Base-by-base conservation (phyloP, 1,140 invertebrate species). In the Temnothorax longispinosus region DNA sequence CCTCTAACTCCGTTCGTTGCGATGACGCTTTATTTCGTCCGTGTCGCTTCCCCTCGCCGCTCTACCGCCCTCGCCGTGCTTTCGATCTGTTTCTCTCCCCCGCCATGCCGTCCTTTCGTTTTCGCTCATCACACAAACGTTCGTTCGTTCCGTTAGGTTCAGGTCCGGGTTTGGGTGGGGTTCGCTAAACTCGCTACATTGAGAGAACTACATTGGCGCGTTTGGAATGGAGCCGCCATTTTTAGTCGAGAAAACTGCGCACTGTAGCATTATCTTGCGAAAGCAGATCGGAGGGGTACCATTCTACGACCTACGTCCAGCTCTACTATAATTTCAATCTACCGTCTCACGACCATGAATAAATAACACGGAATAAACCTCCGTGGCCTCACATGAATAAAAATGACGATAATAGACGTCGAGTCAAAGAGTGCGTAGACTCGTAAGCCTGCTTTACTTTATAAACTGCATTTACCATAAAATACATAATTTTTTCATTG, bases 61-160 rank as follows among this genome's bases (percentile, higher is more conserved):
- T 47, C 52, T 32, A 3, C 38, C 67, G 38, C 18, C n/a, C 56
- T 56, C 21, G 21, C 67, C 47, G 0, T 41, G 27, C n/a, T 60
- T 21, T 75, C 44, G 7, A 15, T 58, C 41, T 35, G 21, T 75
- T 35, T 50, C 41, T 60, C 64, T 32, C 10, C 10, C 47, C 13
- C 8, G 38, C 18, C 52, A 15, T 4, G 18, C n/a, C 54, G 27
- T 82, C 32, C 54, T 75, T 62, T 44, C 67, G 8, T 74, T 72
- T 60, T 75, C 27, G 80, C 18, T 21, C 54, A 13, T 60, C 80
- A 38, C 80, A 0, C n/a, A 41, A 56, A 41, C 11, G 18, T 47
- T 75, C 69, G 38, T 41, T 27, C 38, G n/a, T 84, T 74, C 69
- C 41, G 69, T 84, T 74, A 47, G 69, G 64, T 81, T 72, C 21